Percentiles rank a stretch among this genome's conserved stretches.
phyloP scores from a whole-genome alignment of 2,888 invertebrate genomes.

The Octodonta nipae region DNA sequence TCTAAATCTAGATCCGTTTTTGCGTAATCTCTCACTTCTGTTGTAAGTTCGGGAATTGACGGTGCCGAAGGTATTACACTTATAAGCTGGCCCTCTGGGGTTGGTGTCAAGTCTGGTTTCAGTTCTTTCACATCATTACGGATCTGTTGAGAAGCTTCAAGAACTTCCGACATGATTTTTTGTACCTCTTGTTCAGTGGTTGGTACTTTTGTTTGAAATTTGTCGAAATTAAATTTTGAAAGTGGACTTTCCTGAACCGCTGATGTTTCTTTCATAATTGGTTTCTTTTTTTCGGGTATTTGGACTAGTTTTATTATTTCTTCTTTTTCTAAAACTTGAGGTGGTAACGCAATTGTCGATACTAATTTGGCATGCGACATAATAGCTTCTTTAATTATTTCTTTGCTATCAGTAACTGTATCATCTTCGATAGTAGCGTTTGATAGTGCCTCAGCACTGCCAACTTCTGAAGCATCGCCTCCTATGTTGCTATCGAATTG shows the following conservation, averaged over 20 bases:
- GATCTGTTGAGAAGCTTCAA: slow-evolving; percentile 38
- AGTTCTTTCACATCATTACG: slow-evolving; percentile 38
- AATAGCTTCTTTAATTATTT: slow-evolving; percentile 24
- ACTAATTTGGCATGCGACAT: slow-evolving; percentile 25
- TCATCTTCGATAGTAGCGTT: too few relatives aligned
- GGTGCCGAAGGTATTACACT: slow-evolving; percentile 25
- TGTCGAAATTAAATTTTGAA: too few relatives aligned
- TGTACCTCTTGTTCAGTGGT: slow-evolving; percentile 26
- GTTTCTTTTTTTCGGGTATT: slow-evolving; percentile 9
- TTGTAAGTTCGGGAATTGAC: too few relatives aligned
- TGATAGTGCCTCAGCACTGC: too few relatives aligned
- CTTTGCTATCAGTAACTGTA: slow-evolving; percentile 8
- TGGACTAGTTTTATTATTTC: slow-evolving; percentile 13
- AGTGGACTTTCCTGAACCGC: not conserved
- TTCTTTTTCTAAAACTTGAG: slow-evolving; percentile 14
- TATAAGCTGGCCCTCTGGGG: slow-evolving; percentile 35
- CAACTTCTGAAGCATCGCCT: too few relatives aligned
- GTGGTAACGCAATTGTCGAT: slow-evolving; percentile 25
- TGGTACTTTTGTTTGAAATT: slow-evolving; percentile 11
- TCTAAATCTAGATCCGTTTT: not conserved
- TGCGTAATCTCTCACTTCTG: slow-evolving; percentile 2
- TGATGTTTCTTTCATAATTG: not conserved
- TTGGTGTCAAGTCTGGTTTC: slow-evolving; percentile 41
- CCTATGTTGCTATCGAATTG: too few relatives aligned
- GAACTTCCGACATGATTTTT: slow-evolving; percentile 36